Conservation (phyloP, 2,888 invertebrate genomes). For the Philopedon plagiatum region DNA sequence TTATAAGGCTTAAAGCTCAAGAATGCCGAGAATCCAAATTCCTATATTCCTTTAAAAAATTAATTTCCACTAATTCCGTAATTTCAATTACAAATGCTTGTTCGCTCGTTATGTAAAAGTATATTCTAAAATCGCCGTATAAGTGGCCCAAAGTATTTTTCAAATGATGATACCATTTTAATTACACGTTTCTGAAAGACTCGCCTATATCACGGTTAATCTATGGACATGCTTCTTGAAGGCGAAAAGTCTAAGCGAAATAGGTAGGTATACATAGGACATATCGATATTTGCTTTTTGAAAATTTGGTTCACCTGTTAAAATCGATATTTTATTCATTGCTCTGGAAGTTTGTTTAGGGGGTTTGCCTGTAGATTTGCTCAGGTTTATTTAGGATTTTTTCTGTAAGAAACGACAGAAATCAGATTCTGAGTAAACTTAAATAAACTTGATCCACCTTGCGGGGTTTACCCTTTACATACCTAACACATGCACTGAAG, state of each 20-base stretch:
- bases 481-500: too few relatives aligned
- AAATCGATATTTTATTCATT: background rate
- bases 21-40: background rate
- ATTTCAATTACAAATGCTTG: constrained; percentile 10
- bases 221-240: constrained; percentile 39
- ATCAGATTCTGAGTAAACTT: too few relatives aligned
- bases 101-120: background rate
- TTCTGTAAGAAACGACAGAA: too few relatives aligned
- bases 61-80: too few relatives aligned
- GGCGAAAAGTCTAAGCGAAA: background rate
- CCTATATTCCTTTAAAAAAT: background rate
- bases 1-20: background rate
- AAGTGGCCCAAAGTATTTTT: constrained; percentile 42
- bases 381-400: too few relatives aligned
- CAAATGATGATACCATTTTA: constrained; percentile 50
- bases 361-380: too few relatives aligned
- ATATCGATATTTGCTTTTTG: background rate
- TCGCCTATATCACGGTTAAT: constrained; percentile 38
- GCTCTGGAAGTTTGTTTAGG: too few relatives aligned
- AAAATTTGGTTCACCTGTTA: background rate
- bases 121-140: constrained; percentile 22
- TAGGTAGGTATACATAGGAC: background rate
- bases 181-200: constrained; percentile 35
- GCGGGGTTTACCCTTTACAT: too few relatives aligned
- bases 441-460: too few relatives aligned